phyloP scores from a whole-genome alignment of 1,140 invertebrate genomes.

The Parapsyche elsis region DNA sequence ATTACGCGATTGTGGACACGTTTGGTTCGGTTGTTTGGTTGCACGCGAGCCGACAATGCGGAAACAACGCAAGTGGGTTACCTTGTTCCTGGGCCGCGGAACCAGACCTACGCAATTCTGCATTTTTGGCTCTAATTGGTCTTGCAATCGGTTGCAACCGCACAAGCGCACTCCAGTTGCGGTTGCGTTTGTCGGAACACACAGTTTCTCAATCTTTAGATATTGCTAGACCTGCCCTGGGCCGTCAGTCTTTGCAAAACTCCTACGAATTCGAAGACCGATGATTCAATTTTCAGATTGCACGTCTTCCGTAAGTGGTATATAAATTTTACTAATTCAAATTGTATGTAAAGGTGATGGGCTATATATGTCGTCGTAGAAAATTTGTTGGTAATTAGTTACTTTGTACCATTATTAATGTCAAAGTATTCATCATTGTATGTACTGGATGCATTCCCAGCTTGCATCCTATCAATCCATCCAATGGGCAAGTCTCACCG shows the following conservation, averaged over 20 bases:
- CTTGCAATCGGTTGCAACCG: constrained; percentile 25
- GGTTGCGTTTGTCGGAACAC: background rate
- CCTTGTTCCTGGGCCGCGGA: constrained; percentile 35
- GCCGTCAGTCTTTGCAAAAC: background rate
- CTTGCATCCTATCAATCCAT: constrained; percentile 9
- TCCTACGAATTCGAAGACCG: too few relatives aligned
- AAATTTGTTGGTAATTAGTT: background rate
- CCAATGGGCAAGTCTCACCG: background rate
- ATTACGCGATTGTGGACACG: background rate
- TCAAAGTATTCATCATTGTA: background rate
- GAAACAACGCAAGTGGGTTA: constrained; percentile 38
- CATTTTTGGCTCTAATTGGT: constrained; percentile 14
- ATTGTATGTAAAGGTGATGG: too few relatives aligned
- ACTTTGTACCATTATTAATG: background rate
- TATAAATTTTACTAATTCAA: too few relatives aligned
- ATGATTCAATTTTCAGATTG: too few relatives aligned
- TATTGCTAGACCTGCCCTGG: background rate
- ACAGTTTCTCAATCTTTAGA: background rate
- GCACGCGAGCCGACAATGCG: constrained; percentile 30
- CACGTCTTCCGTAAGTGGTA: too few relatives aligned
- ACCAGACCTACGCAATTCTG: constrained; percentile 38
- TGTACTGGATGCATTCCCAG: background rate
- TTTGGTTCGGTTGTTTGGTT: background rate
- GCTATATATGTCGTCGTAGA: too few relatives aligned
- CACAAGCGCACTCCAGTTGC: background rate